A percentile compares a stretch with the other conserved stretches of the same genome.
phyloP scores from a whole-genome alignment of 2,797 vertebrate genomes.

The Kryptopterus vitreolus region DNA sequence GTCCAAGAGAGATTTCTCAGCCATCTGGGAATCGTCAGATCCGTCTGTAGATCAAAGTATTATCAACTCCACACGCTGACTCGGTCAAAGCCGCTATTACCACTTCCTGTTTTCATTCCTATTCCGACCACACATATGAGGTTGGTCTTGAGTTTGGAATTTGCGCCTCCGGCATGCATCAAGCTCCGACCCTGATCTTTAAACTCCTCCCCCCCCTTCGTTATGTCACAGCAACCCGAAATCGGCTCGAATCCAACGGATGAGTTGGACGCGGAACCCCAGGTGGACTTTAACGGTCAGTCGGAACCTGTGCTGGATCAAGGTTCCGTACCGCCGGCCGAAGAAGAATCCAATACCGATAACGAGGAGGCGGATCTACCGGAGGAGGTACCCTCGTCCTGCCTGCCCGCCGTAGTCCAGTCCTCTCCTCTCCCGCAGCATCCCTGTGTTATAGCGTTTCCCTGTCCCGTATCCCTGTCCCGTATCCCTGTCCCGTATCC shows the following conservation, averaged over 20 bases:
- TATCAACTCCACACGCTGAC: neutral
- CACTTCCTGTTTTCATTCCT: neutral
- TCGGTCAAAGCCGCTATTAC: neutral
- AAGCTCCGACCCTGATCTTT: slow-evolving; percentile 23
- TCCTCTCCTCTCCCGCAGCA: slow-evolving; percentile 39
- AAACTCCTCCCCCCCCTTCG: neutral
- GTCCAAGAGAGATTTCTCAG: neutral
- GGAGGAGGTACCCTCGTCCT: slow-evolving; percentile 78
- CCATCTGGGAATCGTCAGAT: slow-evolving; percentile 1
- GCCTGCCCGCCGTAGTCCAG: slow-evolving; percentile 36
- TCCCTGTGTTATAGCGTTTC: slow-evolving; percentile 46
- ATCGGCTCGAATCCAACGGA: slow-evolving; percentile 32
- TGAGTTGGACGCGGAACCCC: slow-evolving; percentile 29
- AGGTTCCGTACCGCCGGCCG: slow-evolving; percentile 17
- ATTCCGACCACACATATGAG: neutral
- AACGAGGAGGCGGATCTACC: slow-evolving; percentile 70
- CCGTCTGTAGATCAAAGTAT: neutral
- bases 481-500: no score
- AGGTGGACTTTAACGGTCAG: slow-evolving; percentile 39
- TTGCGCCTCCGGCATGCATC: neutral
- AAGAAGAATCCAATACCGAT: slow-evolving; percentile 45
- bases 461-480: slow-evolving; percentile 1
- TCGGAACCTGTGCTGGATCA: slow-evolving; percentile 33
- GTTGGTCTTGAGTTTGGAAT: slow-evolving; percentile 17
- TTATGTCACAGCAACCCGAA: slow-evolving; percentile 20